A percentile compares a stretch with the other conserved stretches of the same genome.
These are phyloP conservation scores for Brachypalpus laphriformis DNA, from an alignment of 2,888 invertebrate genomes.

Conservation along the genomic window DNA sequence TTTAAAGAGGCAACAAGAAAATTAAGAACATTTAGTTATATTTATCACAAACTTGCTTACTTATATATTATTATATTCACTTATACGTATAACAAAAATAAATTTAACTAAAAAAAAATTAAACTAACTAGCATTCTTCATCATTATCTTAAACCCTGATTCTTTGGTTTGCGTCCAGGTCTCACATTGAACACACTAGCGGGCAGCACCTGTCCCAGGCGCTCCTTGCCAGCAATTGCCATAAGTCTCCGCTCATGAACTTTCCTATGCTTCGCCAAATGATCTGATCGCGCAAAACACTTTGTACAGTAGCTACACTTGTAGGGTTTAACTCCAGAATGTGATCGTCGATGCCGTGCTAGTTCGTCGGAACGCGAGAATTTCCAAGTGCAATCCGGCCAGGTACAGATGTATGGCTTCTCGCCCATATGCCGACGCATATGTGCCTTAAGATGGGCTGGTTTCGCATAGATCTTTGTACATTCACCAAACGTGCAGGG, in stretches of 20 bases:
- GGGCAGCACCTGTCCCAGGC: slow-evolving; percentile 77
- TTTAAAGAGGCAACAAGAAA: slow-evolving; percentile 75
- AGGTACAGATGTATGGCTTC: slow-evolving; percentile 89
- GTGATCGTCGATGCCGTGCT: slow-evolving; percentile 95
- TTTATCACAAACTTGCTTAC: slow-evolving; percentile 44
- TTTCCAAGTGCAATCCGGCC: slow-evolving; percentile 94
- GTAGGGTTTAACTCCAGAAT: slow-evolving; percentile 97
- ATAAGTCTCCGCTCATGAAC: slow-evolving; percentile 88
- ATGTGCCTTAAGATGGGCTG: slow-evolving; percentile 95
- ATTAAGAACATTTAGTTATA: slow-evolving; percentile 12
- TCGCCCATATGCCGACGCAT: slow-evolving; percentile 92
- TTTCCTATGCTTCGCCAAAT: slow-evolving; percentile 95
- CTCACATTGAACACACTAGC: slow-evolving; percentile 79
- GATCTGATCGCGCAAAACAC: slow-evolving; percentile 95
- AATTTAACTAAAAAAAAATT: slow-evolving; percentile 34
- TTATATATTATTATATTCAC: slow-evolving; percentile 34
- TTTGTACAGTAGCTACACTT: slow-evolving; percentile 94
- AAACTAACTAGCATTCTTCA: slow-evolving; percentile 6
- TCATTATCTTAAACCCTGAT: slow-evolving; percentile 75
- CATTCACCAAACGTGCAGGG: slow-evolving; percentile 89
- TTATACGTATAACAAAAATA: slow-evolving; percentile 35
- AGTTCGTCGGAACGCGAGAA: slow-evolving; percentile 97
- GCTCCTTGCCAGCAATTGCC: slow-evolving; percentile 79
- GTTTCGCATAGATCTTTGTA: slow-evolving; percentile 93
- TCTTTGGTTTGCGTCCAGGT: slow-evolving; percentile 82